Evolutionary conservation across 2,113 vertebrate genomes (phyloP).

Genomic region (Leucopsar rothschildi): DNA sequence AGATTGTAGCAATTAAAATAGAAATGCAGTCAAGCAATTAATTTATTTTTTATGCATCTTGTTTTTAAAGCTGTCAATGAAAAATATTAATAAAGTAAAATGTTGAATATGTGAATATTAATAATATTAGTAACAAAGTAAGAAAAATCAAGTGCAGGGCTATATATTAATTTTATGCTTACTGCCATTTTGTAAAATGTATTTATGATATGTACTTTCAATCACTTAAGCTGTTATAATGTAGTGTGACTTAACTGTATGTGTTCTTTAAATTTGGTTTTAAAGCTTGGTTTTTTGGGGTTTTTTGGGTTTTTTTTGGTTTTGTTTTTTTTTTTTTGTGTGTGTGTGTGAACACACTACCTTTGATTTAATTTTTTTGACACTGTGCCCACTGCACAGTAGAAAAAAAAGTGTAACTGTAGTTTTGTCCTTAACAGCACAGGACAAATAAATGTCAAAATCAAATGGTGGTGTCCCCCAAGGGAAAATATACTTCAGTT

Average conservation of each 20-base stretch:
- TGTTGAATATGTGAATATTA: not conserved
- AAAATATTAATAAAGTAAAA: not conserved
- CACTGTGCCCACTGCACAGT: slow-evolving; percentile 62
- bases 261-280: slow-evolving; percentile 49
- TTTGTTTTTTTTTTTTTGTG: slow-evolving; percentile 26
- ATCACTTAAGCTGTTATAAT: slow-evolving; percentile 8
- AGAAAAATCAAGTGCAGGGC: not conserved
- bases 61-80: not conserved
- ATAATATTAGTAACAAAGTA: not conserved
- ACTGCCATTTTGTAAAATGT: not conserved
- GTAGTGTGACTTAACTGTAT: slow-evolving; percentile 25
- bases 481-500: slow-evolving; percentile 74
- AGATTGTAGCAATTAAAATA: not conserved
- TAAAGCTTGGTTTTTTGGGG: not conserved
- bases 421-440: slow-evolving; percentile 79
- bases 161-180: not conserved
- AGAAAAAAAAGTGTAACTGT: slow-evolving; percentile 71
- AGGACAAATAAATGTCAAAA: slow-evolving; percentile 88
- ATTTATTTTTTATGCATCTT: not conserved
- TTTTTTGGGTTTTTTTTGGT: slow-evolving; percentile 14
- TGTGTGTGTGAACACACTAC: slow-evolving; percentile 45
- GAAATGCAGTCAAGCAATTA: not conserved
- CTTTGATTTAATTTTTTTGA: slow-evolving; percentile 77
- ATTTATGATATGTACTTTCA: not conserved
- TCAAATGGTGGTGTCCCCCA: slow-evolving; percentile 76